Evolutionary conservation across 2,888 invertebrate species (phyloP), one percentile per base, ranked within the genome.

Genomic region (Hyalella azteca): DNA sequence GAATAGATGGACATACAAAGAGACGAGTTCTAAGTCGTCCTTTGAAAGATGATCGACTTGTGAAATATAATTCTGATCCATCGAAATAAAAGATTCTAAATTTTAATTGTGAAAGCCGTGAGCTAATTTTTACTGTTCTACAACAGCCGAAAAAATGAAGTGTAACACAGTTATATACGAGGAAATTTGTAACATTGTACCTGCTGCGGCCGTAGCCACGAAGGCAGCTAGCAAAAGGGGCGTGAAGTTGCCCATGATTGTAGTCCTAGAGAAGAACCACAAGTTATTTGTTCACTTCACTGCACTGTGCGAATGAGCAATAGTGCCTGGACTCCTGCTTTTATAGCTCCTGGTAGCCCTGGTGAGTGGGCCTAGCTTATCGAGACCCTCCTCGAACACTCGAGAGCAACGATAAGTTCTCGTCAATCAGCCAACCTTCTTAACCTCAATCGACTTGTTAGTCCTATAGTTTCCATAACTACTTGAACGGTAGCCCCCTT

Each of bases 181-280:
- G n/a, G n/a, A n/a, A n/a, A n/a, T n/a, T n/a, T n/a, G n/a, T n/a
- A n/a, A n/a, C n/a, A n/a, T n/a, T 32, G 32, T 75, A 75, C 75
- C 75, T 75, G 75, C 75, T 15, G 75, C 26, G 75, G 75, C 75
- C 9, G 75, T 29, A 36, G 75, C 75, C 75, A 75, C 75, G 36
- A 75, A 45, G 45, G 75, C 75, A 75, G 75, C 75, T 40, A 45
- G 26, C 41, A 75, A 45, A 5, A 75, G 45, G 66, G 66, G 39
- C 36, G 66, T 66, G 5, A 36, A 15, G 19, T 7, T 66, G 36
- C 66, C 66, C 66, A 66, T 66, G 66, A 39, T 66, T 66, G 66
- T 29, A 5, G 39, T 36, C 36, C 36, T 66, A 19, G n/a, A 0
- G 29, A 29, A 19, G 13, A 15, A 66, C 66, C 22, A 66, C 66